Evolutionary conservation across 2,113 vertebrate species (phyloP), one percentile per base, ranked within the genome.

Genomic region (Aldabrachelys gigantea): DNA sequence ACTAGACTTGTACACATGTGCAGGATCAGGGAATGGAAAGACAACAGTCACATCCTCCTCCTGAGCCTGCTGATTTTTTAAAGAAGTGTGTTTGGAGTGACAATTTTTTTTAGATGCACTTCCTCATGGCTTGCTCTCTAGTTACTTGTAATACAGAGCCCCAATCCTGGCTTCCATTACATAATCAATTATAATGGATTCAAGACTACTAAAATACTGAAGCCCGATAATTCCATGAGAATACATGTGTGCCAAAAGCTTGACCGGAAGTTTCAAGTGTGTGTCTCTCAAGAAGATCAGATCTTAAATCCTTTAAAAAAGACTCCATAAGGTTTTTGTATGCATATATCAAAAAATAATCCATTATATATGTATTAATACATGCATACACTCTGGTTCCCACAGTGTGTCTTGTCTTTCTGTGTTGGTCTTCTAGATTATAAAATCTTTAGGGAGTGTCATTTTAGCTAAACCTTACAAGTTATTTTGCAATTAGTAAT

Each of bases 201-300:
- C 44, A 11, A 78, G 49, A 1, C 38, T 82, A 31, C 35, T 38
- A 86, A 94, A 62, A 62, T 62, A n/a, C 5, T 54, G 82, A 88
- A 16, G 27, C 29, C 27, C 6, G 14, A 75, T 31, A 2, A 29
- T 22, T 82, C 5, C 3, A 10, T 35, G 17, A 7, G 80, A 82
- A 6, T 9, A 6, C 10, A n/a, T n/a, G 22, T 41, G 53, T 22
- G 6, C 6, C 54, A 59, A 87, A 84, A 5, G 11, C 2, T 4
- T 21, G 0, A 1, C 6, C 5, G 2, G 3, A 29, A 62, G 2
- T 25, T 78, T 62, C 22, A 0, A 0, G 1, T 50, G 8, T 1
- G 0, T 50, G 4, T 21, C 29, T 72, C 78, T 52, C 8, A 89
- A 84, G 89, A 79, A n/a, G 47, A 31, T 83, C 78, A 82, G 56